phyloP scores from a whole-genome alignment of 2,888 invertebrate species.

The Parnassius smintheus region DNA sequence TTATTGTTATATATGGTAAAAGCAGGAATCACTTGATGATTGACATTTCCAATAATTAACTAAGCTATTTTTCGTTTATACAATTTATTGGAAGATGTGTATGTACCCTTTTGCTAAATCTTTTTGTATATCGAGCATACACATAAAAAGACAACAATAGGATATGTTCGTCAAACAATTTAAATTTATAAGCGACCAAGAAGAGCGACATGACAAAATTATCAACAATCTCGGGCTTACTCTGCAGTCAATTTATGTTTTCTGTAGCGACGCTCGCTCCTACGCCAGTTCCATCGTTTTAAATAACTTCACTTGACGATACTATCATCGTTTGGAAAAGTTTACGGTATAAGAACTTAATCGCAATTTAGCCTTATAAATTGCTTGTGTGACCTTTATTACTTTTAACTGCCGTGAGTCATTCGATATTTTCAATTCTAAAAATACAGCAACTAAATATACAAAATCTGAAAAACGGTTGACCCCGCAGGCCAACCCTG shows the following conservation, averaged over 20 bases:
- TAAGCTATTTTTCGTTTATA: no score
- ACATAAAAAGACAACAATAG: neutral
- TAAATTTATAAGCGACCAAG: conserved; percentile 40
- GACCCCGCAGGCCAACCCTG: no score
- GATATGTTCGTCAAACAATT: conserved; percentile 30
- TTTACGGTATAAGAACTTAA: conserved; percentile 35
- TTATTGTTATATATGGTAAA: no score
- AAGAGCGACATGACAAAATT: conserved; percentile 48
- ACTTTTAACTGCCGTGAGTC: neutral
- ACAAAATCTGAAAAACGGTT: no score
- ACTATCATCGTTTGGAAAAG: conserved; percentile 50
- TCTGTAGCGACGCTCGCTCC: conserved; percentile 46
- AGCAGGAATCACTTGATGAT: no score
- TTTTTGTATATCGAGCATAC: no score
- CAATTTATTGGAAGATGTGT: no score
- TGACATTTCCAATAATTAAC: no score
- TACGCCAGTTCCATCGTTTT: conserved; percentile 52
- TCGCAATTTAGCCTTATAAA: conserved; percentile 17
- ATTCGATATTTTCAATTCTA: neutral
- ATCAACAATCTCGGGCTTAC: conserved; percentile 54
- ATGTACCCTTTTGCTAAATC: no score
- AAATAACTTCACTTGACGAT: conserved; percentile 56
- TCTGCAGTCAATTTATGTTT: conserved; percentile 59
- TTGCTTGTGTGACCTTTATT: conserved; percentile 16
- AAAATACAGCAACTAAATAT: neutral